Conservation (phyloP, 2,888 invertebrate genomes). For the Ectobius pallidus region DNA sequence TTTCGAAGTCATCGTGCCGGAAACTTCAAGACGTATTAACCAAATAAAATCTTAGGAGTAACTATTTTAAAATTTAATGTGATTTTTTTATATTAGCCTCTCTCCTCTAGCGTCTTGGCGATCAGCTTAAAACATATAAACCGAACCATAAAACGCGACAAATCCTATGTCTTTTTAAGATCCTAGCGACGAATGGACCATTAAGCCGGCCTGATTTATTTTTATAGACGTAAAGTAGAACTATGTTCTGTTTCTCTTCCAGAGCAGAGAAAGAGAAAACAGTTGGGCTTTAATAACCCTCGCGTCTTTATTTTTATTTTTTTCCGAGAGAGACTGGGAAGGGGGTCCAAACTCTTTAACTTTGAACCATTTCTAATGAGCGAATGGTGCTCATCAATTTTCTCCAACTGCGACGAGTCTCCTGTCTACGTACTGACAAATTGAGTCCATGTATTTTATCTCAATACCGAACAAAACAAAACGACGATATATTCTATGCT, state of each 20-base stretch:
- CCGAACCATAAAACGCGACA: constrained; percentile 7
- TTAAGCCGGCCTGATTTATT: constrained; percentile 24
- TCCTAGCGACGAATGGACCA: constrained; percentile 21
- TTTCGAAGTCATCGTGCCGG: too few relatives aligned
- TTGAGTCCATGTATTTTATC: too few relatives aligned
- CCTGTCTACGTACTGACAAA: background rate
- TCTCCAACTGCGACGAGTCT: background rate
- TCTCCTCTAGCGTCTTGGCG: too few relatives aligned
- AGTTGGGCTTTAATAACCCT: too few relatives aligned
- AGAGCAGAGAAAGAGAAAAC: too few relatives aligned
- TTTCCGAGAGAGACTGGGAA: background rate
- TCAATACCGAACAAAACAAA: too few relatives aligned
- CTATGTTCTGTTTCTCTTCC: too few relatives aligned
- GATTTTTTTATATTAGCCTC: too few relatives aligned
- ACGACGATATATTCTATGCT: too few relatives aligned
- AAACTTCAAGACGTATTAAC: too few relatives aligned
- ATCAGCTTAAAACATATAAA: constrained; percentile 19
- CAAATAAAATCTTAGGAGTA: too few relatives aligned
- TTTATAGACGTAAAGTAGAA: constrained; percentile 21
- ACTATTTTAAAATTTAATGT: too few relatives aligned
- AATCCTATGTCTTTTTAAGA: constrained; percentile 12
- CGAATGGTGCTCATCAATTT: constrained; percentile 21
- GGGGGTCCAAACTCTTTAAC: background rate
- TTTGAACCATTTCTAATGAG: constrained; percentile 17
- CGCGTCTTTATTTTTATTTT: constrained; percentile 5